Percentiles rank a stretch among this genome's conserved stretches.
These are phyloP conservation scores for Cerceris rybyensis DNA, from an alignment of 2,888 invertebrate genomes.

Conservation along the genomic window DNA sequence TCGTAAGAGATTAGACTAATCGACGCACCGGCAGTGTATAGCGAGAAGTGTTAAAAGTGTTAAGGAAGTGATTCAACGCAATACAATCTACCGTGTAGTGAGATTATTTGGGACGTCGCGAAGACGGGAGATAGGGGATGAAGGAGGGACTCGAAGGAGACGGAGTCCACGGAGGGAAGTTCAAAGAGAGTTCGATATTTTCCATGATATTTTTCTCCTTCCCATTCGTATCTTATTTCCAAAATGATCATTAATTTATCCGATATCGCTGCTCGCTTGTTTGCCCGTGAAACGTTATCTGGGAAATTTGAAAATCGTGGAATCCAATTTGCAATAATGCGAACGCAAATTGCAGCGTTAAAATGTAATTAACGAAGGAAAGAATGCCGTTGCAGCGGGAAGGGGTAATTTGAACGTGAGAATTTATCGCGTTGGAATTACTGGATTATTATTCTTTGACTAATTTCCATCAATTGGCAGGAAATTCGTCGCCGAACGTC, in stretches of 20 bases:
- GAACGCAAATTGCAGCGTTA: too few relatives aligned
- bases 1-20: slow-evolving; percentile 17
- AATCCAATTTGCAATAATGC: too few relatives aligned
- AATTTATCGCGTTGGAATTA: not conserved
- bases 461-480: not conserved
- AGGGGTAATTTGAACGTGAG: too few relatives aligned
- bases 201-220: too few relatives aligned
- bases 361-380: too few relatives aligned
- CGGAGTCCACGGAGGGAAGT: slow-evolving; percentile 11
- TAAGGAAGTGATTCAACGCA: slow-evolving; percentile 75
- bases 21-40: slow-evolving; percentile 19
- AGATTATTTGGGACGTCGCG: slow-evolving; percentile 52
- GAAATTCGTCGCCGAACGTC: slow-evolving; percentile 10
- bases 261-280: too few relatives aligned
- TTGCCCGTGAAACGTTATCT: too few relatives aligned
- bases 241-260: not conserved
- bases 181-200: slow-evolving; percentile 13
- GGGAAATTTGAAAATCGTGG: too few relatives aligned
- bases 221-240: too few relatives aligned
- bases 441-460: not conserved
- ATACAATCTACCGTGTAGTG: slow-evolving; percentile 72
- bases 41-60: slow-evolving; percentile 46
- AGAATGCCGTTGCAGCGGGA: too few relatives aligned
- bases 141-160: slow-evolving; percentile 21
- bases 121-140: not conserved